Evolutionary conservation across 2,888 invertebrate species (phyloP).

Genomic region (Galeopsomyia nigrocyanea): DNA sequence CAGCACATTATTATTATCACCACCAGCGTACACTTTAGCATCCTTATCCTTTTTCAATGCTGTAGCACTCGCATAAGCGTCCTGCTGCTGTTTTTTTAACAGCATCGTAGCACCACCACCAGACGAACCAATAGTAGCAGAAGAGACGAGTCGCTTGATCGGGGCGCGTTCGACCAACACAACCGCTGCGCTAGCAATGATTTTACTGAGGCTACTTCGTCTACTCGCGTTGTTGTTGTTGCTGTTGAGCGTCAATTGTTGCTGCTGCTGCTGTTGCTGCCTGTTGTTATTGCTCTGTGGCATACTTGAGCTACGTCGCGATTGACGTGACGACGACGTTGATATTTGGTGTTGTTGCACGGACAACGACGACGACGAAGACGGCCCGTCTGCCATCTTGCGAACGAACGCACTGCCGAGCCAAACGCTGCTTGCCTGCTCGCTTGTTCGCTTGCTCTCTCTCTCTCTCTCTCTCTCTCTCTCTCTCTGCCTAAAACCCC

Average conservation of each 20-base stretch:
- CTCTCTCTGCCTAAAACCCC: neutral
- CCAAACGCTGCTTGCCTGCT: neutral
- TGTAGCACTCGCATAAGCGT: neutral
- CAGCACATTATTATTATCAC: constrained; percentile 2
- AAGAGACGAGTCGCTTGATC: no score
- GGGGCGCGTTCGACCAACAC: constrained; percentile 37
- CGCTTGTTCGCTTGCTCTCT: neutral
- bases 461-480: neutral
- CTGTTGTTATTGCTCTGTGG: constrained; percentile 69
- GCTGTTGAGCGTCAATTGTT: constrained; percentile 17
- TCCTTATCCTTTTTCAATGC: constrained; percentile 37
- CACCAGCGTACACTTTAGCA: constrained; percentile 39
- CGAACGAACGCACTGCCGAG: constrained; percentile 70
- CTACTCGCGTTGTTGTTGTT: constrained; percentile 28
- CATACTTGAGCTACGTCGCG: constrained; percentile 65
- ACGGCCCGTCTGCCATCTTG: constrained; percentile 88
- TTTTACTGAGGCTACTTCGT: constrained; percentile 11
- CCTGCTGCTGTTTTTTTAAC: no score
- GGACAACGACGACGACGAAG: constrained; percentile 67
- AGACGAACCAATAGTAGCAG: no score
- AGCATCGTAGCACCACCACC: no score
- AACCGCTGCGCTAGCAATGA: constrained; percentile 43
- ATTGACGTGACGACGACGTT: constrained; percentile 66
- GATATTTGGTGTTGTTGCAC: neutral
- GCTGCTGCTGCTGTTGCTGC: constrained; percentile 18